Base-by-base conservation (phyloP, 2,888 invertebrate species). In the Saturnia pavonia region DNA sequence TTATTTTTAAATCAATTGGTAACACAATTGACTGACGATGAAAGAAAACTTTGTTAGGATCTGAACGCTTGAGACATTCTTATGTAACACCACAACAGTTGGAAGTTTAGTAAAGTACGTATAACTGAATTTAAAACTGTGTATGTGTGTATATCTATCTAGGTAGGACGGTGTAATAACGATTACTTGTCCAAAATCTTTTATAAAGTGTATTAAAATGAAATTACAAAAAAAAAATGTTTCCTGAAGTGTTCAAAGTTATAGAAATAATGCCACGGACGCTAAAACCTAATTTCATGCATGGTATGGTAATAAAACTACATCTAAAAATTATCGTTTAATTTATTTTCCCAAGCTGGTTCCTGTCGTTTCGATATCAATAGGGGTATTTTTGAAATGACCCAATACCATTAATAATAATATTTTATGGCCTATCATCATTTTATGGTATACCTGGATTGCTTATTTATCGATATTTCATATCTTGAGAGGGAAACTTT, bases 161-260 rank as follows among this genome's bases (percentile, higher is more conserved):
- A 51, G 16, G 19, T 51, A 16, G n/a, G 7, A 16, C n/a, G 48
- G 48, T 19, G 19, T 19, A 19, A 19, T 19, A 16, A 51, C 48
- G 16, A n/a, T 51, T 9, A 34, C 54, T 60, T 27, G 25, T 27
- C 57, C 14, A 60, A 25, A 60, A 14, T 27, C 25, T 27, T 27
- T 19, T 4, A 8, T 1, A 43, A 12, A 12, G 2, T 54, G 22
- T 54, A 22, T 22, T 54, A 22, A n/a, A 22, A 9, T 22, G 19
- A 54, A 54, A n/a, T 22, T n/a, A 12, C 0, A 60, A 25, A 27
- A 27, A 57, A 12, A 25, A 11, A 12, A 27, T 60, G 57, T 60
- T 16, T 60, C 57, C 27, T 80, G 75, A 82, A 79, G 87, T 88
- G 87, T 88, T 88, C 87, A 87, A 80, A 82, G 78, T 81, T 78